Conservation (phyloP, 2,797 vertebrate species). For the Enteromius viviparus region DNA sequence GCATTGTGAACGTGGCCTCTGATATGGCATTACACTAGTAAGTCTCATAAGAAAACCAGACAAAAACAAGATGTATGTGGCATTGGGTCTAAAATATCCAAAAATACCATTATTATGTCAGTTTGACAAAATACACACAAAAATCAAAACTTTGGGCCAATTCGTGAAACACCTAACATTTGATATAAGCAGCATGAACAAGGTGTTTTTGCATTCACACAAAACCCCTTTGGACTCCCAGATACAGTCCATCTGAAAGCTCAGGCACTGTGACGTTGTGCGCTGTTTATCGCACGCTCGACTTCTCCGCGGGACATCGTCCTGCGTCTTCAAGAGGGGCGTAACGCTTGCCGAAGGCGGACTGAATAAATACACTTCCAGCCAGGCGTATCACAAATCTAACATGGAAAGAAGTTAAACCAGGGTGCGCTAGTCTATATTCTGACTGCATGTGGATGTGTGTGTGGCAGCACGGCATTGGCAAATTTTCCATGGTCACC, state of each 20-base stretch:
- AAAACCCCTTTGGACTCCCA: constrained; percentile 60
- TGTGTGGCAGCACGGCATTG: constrained; percentile 29
- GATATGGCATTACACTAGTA: not conserved
- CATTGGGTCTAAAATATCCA: not conserved
- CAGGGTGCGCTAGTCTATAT: constrained; percentile 1
- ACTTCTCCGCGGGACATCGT: constrained; percentile 34
- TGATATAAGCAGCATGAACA: constrained; percentile 69
- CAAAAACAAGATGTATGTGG: not conserved
- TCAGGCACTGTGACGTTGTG: constrained; percentile 76
- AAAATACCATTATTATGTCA: not conserved
- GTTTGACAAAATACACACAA: constrained; percentile 2
- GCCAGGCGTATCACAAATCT: not conserved
- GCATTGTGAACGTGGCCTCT: constrained; percentile 7
- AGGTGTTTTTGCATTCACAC: constrained; percentile 59
- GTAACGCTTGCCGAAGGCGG: constrained; percentile 22
- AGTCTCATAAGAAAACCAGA: not conserved
- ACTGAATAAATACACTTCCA: constrained; percentile 11
- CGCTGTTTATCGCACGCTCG: constrained; percentile 49
- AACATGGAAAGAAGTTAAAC: constrained; percentile 5
- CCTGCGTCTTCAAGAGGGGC: constrained; percentile 20
- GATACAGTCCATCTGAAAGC: constrained; percentile 62
- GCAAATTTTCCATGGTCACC: constrained; percentile 49
- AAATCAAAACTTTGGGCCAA: constrained; percentile 38
- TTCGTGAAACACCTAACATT: constrained; percentile 57
- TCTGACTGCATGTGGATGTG: constrained; percentile 3